Conservation (phyloP, 2,888 invertebrate species). For the Oscheius sp. region DNA sequence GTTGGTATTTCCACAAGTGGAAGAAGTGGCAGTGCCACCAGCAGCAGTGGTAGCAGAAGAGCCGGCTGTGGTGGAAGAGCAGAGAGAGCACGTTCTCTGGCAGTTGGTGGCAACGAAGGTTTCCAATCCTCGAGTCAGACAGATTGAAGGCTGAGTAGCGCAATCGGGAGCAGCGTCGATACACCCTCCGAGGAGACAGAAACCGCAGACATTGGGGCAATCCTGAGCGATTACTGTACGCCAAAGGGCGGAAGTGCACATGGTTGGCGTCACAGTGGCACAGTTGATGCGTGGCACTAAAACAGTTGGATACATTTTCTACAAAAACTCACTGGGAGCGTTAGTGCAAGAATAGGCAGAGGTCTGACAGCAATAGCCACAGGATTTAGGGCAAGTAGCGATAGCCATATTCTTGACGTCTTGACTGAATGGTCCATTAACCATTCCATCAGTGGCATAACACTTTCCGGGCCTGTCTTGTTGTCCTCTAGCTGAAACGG, state of each 20-base stretch:
- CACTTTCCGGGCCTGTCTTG: too few species aligned
- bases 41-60: not conserved
- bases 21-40: too few species aligned
- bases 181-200: slow-evolving; percentile 12
- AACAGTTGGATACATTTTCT: not conserved
- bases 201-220: slow-evolving; percentile 8
- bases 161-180: slow-evolving; percentile 20
- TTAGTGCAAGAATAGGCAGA: not conserved
- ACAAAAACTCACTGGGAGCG: not conserved
- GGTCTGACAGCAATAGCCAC: not conserved
- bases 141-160: not conserved
- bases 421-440: too few species aligned
- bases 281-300: slow-evolving; percentile 3
- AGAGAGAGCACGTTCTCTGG: not conserved
- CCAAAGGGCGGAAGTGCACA: not conserved
- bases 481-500: too few species aligned
- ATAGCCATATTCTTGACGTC: not conserved
- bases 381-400: not conserved
- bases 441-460: too few species aligned
- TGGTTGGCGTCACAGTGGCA: not conserved
- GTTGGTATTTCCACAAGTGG: slow-evolving; percentile 1
- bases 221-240: not conserved
- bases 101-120: not conserved
- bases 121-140: not conserved
- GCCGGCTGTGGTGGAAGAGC: too few species aligned